Evolutionary conservation across 2,888 invertebrate genomes (phyloP).

Genomic region (Drosophila niveifrons): DNA sequence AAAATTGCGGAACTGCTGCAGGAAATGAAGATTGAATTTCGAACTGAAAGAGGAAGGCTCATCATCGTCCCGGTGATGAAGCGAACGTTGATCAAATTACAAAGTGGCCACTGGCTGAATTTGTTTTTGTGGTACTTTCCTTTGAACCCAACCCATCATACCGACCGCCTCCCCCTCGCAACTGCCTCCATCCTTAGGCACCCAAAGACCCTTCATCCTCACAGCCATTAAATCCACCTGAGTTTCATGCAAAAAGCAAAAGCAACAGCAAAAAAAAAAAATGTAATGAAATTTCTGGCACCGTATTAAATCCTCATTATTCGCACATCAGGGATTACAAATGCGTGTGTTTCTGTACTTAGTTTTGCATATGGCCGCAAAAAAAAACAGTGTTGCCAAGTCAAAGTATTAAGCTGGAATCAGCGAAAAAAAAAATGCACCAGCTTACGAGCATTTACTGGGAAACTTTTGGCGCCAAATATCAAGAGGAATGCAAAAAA

Average conservation of each 20-base stretch:
- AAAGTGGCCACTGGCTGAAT: conserved; percentile 37
- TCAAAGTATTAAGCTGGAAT: background rate
- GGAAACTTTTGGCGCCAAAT: no score
- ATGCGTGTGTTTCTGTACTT: background rate
- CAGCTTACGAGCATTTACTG: no score
- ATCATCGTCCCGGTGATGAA: conserved; percentile 50
- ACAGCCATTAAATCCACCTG: conserved; percentile 4
- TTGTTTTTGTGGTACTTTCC: conserved; percentile 13
- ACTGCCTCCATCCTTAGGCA: no score
- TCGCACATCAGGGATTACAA: background rate
- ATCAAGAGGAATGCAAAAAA: no score
- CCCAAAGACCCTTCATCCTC: background rate
- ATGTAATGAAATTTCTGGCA: background rate
- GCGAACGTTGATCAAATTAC: conserved; percentile 55
- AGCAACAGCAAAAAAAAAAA: background rate
- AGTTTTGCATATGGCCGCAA: background rate
- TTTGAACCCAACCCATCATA: conserved; percentile 6
- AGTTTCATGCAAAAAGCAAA: background rate
- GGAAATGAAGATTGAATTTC: conserved; percentile 62
- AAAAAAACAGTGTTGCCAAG: background rate
- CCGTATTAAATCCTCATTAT: background rate
- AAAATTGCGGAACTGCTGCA: conserved; percentile 46
- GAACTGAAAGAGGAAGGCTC: conserved; percentile 51
- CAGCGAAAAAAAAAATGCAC: background rate
- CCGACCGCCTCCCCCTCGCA: background rate